A percentile compares a stretch with the other conserved stretches of the same genome.
Evolutionary conservation across 1,140 invertebrate genomes (phyloP).

Genomic region (Atta texana): DNA sequence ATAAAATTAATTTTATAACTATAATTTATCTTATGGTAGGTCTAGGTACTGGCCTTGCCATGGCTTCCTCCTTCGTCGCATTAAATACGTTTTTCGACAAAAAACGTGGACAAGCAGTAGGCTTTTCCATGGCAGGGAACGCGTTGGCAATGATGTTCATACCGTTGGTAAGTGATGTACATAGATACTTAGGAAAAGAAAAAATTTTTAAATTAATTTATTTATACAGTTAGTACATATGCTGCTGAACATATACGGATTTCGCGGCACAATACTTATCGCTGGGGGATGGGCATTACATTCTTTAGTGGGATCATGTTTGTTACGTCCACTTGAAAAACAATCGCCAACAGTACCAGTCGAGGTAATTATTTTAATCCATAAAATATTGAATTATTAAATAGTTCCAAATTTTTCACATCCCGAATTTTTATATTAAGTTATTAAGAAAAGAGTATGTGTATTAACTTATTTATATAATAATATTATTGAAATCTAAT

Average conservation of each 20-base stretch:
- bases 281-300: conserved; percentile 90
- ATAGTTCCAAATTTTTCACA: neutral
- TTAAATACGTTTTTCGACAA: conserved; percentile 91
- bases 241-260: conserved; percentile 73
- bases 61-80: conserved; percentile 90
- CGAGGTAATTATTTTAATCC: conserved; percentile 26
- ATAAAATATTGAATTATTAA: neutral
- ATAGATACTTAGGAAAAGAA: neutral
- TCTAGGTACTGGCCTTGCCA: conserved; percentile 90
- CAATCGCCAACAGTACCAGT: neutral
- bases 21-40: conserved; percentile 82
- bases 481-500: conserved; percentile 2
- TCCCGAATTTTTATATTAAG: neutral
- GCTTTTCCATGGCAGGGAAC: conserved; percentile 91
- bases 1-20: conserved; percentile 4
- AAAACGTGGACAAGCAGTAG: conserved; percentile 91
- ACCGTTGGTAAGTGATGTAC: conserved; percentile 86
- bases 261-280: conserved; percentile 88
- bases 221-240: conserved; percentile 71
- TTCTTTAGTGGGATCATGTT: conserved; percentile 88
- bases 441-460: neutral
- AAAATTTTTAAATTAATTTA: conserved; percentile 19
- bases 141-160: conserved; percentile 91
- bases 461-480: neutral
- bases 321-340: conserved; percentile 89